Evolutionary conservation across 1,140 invertebrate genomes (phyloP), one percentile per base, ranked within the genome.

Genomic region (Achatina immaculata): DNA sequence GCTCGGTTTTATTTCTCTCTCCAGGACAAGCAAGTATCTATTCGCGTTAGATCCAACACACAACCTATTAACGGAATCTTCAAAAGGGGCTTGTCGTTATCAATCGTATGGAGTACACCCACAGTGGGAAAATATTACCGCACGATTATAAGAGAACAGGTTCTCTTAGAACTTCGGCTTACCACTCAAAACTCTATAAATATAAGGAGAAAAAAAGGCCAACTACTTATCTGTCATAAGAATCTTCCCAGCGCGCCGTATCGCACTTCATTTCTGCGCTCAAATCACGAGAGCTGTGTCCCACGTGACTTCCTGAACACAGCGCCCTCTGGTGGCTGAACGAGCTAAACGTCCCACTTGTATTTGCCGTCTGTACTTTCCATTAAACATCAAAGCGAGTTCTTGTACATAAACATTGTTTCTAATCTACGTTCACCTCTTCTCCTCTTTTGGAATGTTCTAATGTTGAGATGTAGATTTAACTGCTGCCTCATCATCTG

Each of bases 141-240:
- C 55, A n/a, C 45, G 76, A 82, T 78, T 78, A 73, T 74, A 68
- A 82, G 75, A 82, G 78, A 82, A 82, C 81, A 78, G 69, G 71
- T 82, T 78, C 69, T 66, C 81, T 74, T 69, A 73, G 78, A 82
- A 78, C 73, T 73, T 78, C 7, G n/a, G 24, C 42, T 69, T 48
- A 31, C 68, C 78, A 58, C 69, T 73, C 45, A 48, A 58, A 72
- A 6, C 24, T 43, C 45, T 73, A 38, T 81, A 34, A 42, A 68
- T 69, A 55, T 6, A 62, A 34, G 28, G 74, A 2, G 24, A 43
- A 48, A 40, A 69, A 19, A 38, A 72, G 36, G 34, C 45, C 43
- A 73, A 19, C 34, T 45, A 73, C 75, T 78, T 82, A 82, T 82
- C 81, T 78, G 81, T 82, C 75, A 78, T 19, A 51, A 42, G 45